Evolutionary conservation across 2,797 vertebrate genomes (phyloP).

Genomic region (Mastacembelus armatus): DNA sequence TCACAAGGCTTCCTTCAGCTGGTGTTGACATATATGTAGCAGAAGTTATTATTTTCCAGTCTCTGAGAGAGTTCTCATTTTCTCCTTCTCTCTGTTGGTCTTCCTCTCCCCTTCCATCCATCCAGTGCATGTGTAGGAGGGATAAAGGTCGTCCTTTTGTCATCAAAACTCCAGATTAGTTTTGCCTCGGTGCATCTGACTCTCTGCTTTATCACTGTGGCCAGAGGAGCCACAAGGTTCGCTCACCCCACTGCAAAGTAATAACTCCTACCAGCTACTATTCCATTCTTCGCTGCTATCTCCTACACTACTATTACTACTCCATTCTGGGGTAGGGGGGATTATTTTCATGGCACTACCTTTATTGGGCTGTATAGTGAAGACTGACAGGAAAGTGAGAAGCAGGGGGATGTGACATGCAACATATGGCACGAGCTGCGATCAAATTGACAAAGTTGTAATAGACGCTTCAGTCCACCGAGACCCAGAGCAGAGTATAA

Average conservation of each 20-base stretch:
- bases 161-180: constrained; percentile 85
- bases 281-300: constrained; percentile 70
- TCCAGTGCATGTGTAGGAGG: constrained; percentile 76
- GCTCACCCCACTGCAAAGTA: constrained; percentile 74
- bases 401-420: constrained; percentile 59
- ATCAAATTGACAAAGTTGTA: constrained; percentile 73
- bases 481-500: constrained; percentile 52
- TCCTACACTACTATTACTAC: constrained; percentile 69
- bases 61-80: constrained; percentile 71
- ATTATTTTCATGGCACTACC: constrained; percentile 64
- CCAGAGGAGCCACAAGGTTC: constrained; percentile 79
- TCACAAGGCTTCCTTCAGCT: constrained; percentile 56
- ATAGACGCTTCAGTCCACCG: constrained; percentile 54
- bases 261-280: constrained; percentile 74
- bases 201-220: constrained; percentile 79
- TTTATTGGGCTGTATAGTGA: constrained; percentile 65
- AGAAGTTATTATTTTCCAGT: constrained; percentile 77
- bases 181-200: constrained; percentile 83
- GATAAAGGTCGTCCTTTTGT: constrained; percentile 84
- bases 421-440: constrained; percentile 60
- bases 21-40: constrained; percentile 79
- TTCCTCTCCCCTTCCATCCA: constrained; percentile 58
- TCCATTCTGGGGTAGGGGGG: constrained; percentile 54
- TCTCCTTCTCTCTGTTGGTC: constrained; percentile 60
- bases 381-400: constrained; percentile 63